Evolutionary conservation across 2,888 invertebrate species (phyloP).

Genomic region (Caenorhabditis auriculariae): DNA sequence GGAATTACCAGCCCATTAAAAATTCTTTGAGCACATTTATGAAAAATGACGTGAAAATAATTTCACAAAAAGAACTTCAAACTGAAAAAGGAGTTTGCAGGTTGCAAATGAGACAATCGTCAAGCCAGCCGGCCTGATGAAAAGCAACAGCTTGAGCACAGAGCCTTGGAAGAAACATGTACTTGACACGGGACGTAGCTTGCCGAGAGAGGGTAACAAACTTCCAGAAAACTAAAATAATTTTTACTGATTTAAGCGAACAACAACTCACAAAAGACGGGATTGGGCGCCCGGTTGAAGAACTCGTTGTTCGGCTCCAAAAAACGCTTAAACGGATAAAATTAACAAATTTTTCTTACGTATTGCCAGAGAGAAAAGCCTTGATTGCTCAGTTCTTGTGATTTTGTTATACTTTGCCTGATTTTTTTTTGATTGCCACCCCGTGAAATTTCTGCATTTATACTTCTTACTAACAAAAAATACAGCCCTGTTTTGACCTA

Average conservation of each 20-base stretch:
- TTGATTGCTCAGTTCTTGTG: too few relatives aligned
- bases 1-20: neutral
- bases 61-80: neutral
- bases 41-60: too few relatives aligned
- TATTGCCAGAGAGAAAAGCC: too few relatives aligned
- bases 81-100: conserved; percentile 11
- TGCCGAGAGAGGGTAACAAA: conserved; percentile 14
- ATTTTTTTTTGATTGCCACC: too few relatives aligned
- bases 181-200: conserved; percentile 16
- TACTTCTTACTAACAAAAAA: too few relatives aligned
- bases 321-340: conserved; percentile 47
- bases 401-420: too few relatives aligned
- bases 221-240: conserved; percentile 12
- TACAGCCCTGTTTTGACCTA: too few relatives aligned
- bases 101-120: conserved; percentile 40
- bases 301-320: conserved; percentile 60
- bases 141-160: conserved; percentile 56
- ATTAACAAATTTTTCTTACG: too few relatives aligned
- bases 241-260: conserved; percentile 16
- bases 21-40: too few relatives aligned
- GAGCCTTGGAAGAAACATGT: conserved; percentile 60
- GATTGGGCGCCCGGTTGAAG: conserved; percentile 58
- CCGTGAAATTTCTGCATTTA: too few relatives aligned
- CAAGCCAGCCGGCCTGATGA: conserved; percentile 47
- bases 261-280: conserved; percentile 35